Base-by-base conservation (phyloP, 1,140 invertebrate genomes). In the Tetranychus urticae region DNA sequence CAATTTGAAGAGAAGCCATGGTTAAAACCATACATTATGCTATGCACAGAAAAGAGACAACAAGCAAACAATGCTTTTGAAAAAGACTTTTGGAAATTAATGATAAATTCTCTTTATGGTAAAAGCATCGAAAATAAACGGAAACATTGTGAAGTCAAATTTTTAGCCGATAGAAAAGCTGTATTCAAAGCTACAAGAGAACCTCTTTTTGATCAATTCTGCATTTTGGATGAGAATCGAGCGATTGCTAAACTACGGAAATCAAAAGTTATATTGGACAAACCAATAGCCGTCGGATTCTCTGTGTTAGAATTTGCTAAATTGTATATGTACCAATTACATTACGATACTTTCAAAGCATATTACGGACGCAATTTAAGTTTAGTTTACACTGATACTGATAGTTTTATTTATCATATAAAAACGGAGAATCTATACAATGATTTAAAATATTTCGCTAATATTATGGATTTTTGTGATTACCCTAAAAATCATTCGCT, bases 1-100 rank as follows among this genome's bases (percentile, higher is more conserved):
- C 70, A 65, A 64, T 72, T 79, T 68, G 68, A 73, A 42, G 75
- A 79, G 72, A 68, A 67, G 45, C 33, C 64, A 60, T 78, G 72
- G 72, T 64, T 78, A 37, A 70, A 73, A 66, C 58, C 67, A 5
- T 76, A 73, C 65, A 69, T 64, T 67, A 69, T 37, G 67, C 23
- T 23, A 23, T 23, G 23, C 23, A 23, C 23, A 23, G 23, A 23
- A 23, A 23, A 23, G 23, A 23, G 23, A 23, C 23, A 23, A 23
- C 23, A 23, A 23, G 23, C 23, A 23, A 23, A 23, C 23, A 23
- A 23, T 23, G 23, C 23, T 23, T 23, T 23, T 23, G 23, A 23
- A 23, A 23, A 23, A 23, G 23, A 23, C 23, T 23, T 23, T 23
- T 23, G 23, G 23, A 23, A 23, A 23, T 23, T 23, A 23, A 23